These are phyloP conservation scores for Apodemia mormo DNA, from an alignment of 2,888 invertebrate species.

Conservation along the genomic window DNA sequence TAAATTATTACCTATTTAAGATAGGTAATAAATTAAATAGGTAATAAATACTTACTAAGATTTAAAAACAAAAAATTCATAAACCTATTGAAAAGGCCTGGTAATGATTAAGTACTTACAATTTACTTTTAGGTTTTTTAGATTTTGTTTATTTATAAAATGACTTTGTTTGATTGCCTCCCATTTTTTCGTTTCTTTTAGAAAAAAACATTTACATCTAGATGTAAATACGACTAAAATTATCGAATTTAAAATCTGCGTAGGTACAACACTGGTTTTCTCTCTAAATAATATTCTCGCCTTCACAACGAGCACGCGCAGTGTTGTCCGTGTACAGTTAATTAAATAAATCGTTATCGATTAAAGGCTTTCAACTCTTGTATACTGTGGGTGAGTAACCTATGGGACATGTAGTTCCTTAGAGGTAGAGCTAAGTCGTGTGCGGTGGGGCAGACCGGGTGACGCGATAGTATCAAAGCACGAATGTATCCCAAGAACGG, in stretches of 20 bases:
- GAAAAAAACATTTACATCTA: neutral
- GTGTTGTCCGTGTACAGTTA: slow-evolving; percentile 41
- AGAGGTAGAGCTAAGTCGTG: slow-evolving; percentile 41
- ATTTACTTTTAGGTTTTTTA: too few species aligned
- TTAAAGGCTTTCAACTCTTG: slow-evolving; percentile 38
- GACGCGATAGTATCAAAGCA: slow-evolving; percentile 63
- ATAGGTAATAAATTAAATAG: too few species aligned
- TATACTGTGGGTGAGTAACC: slow-evolving; percentile 38
- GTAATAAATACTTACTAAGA: too few species aligned
- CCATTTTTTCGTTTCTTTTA: neutral
- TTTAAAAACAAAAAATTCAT: too few species aligned
- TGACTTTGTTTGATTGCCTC: too few species aligned
- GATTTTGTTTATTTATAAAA: too few species aligned
- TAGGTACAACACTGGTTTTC: slow-evolving; percentile 13
- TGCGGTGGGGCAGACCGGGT: slow-evolving; percentile 63
- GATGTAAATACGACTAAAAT: slow-evolving; percentile 1
- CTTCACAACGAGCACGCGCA: slow-evolving; percentile 25
- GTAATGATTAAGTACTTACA: too few species aligned
- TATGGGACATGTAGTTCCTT: slow-evolving; percentile 39
- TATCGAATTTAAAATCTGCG: slow-evolving; percentile 6
- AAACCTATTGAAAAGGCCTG: too few species aligned
- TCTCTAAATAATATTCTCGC: slow-evolving; percentile 4
- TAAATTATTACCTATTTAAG: too few species aligned
- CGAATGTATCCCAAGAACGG: slow-evolving; percentile 43
- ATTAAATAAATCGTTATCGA: slow-evolving; percentile 44